Percentiles rank a stretch among this genome's conserved stretches.
Conservation (phyloP, 2,888 invertebrate genomes). For the Andrena bicolor region DNA sequence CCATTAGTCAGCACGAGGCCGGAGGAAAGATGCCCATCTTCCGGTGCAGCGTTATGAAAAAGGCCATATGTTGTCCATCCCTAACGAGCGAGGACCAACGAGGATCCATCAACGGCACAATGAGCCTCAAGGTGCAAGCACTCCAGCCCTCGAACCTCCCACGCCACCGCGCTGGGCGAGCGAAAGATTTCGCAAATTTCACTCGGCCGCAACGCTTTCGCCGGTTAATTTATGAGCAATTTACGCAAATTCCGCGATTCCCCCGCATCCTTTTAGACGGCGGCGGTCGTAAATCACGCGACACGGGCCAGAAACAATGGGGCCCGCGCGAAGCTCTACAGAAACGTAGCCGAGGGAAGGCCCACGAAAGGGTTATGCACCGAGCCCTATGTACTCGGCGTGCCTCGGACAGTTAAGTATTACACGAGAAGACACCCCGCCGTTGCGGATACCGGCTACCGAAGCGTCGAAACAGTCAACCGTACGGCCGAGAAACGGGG, state of each 20-base stretch:
- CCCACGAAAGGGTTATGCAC: constrained; percentile 56
- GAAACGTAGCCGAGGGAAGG: constrained; percentile 56
- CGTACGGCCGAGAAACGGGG: not conserved
- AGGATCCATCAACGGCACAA: constrained; percentile 26
- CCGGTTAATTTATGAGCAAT: constrained; percentile 77
- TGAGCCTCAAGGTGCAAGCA: constrained; percentile 4
- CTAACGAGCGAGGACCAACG: constrained; percentile 33
- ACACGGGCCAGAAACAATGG: constrained; percentile 67
- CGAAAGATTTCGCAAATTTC: constrained; percentile 71
- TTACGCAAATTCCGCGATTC: constrained; percentile 77
- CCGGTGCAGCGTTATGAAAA: constrained; percentile 27
- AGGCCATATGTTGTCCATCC: constrained; percentile 58
- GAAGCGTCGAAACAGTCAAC: constrained; percentile 27
- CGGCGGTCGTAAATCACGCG: constrained; percentile 66
- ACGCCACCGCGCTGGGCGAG: not conserved
- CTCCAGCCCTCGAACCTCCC: not conserved
- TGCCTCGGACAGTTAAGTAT: not conserved
- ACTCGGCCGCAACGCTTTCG: constrained; percentile 61
- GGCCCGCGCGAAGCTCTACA: constrained; percentile 54
- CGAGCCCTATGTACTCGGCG: not conserved
- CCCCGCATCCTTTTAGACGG: constrained; percentile 30
- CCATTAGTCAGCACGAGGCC: constrained; percentile 44
- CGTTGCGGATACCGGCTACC: constrained; percentile 38
- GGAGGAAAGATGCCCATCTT: constrained; percentile 37
- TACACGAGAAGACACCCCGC: constrained; percentile 19